Evolutionary conservation across 2,113 vertebrate genomes (phyloP).

Genomic region (Tachysurus vachellii): DNA sequence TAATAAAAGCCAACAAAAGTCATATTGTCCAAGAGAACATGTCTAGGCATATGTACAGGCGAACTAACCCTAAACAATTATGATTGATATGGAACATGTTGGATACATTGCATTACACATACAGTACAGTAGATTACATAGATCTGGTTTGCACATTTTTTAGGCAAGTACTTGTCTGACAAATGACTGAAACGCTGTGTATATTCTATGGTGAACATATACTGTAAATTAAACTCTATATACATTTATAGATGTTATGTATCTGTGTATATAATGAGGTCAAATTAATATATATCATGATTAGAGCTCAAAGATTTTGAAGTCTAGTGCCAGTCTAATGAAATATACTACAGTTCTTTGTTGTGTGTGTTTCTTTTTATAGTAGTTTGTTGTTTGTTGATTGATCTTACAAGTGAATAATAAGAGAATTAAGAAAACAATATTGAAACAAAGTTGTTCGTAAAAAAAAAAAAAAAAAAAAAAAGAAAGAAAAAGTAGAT

Average conservation of each 20-base stretch:
- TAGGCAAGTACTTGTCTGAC: not conserved
- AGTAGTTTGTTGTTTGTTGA: not conserved
- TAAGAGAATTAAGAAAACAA: not conserved
- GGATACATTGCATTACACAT: not conserved
- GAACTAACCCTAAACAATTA: no score
- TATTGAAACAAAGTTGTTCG: not conserved
- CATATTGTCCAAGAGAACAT: not conserved
- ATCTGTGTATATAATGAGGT: not conserved
- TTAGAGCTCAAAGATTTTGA: not conserved
- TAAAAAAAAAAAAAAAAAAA: no score
- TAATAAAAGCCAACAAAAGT: not conserved
- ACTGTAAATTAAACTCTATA: not conserved
- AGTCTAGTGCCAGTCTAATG: not conserved
- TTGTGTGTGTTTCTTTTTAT: not conserved
- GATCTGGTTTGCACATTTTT: not conserved
- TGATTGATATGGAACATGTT: no score
- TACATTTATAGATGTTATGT: not conserved
- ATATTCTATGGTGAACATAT: not conserved
- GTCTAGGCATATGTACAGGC: no score
- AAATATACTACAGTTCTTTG: not conserved
- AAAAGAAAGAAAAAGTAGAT: not conserved
- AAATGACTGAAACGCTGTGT: not conserved
- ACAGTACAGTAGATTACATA: not conserved
- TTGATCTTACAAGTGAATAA: not conserved
- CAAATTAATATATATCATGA: not conserved